Base-by-base conservation (phyloP, 2,113 vertebrate genomes). In the Serilophus lunatus region DNA sequence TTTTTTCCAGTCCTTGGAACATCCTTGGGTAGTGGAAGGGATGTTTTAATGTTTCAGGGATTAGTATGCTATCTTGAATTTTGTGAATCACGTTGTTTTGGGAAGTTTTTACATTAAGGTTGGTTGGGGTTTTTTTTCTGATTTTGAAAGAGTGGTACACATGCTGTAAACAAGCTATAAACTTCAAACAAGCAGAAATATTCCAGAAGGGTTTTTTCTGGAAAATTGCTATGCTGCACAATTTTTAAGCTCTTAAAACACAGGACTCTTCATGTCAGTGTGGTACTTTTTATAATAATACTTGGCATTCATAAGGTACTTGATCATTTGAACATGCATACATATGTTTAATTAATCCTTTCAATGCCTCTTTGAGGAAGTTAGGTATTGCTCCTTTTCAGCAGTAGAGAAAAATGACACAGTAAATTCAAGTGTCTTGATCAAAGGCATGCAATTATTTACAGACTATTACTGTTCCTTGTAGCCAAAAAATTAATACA, bases 361-460 rank as follows among this genome's bases (percentile, higher is more conserved):
- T 61, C 86, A 59, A 35, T 90, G 45, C 74, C 28, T 91, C 53
- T 82, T 72, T 77, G 57, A 94, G 61, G 63, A 93, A 85, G 57
- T 82, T 80, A 56, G 90, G 81, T 82, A 54, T 96, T 79, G 61
- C 45, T 78, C 56, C 69, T 60, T 91, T 82, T 45, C 57, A 82
- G 61, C 63, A 80, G 57, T 22, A 81, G 35, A 72, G 50, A 42
- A 92, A 70, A 93, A 75, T 65, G 49, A 57, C 71, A 72, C 53
- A 49, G 36, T 82, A 68, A 92, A 94, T 89, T 89, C 59, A 72
- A 87, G 38, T 85, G 54, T 66, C 54, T 87, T 89, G 81, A 92
- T 87, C 84, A 92, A 95, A 97, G 61, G 10, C 65, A 25, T 82
- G 57, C 61, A 72, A 54, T 95, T 92, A 91, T 95, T 95, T 96